A percentile compares a stretch with the other conserved stretches of the same genome.
Evolutionary conservation across 2,888 invertebrate species (phyloP).

Genomic region (Nomada lathburiana): DNA sequence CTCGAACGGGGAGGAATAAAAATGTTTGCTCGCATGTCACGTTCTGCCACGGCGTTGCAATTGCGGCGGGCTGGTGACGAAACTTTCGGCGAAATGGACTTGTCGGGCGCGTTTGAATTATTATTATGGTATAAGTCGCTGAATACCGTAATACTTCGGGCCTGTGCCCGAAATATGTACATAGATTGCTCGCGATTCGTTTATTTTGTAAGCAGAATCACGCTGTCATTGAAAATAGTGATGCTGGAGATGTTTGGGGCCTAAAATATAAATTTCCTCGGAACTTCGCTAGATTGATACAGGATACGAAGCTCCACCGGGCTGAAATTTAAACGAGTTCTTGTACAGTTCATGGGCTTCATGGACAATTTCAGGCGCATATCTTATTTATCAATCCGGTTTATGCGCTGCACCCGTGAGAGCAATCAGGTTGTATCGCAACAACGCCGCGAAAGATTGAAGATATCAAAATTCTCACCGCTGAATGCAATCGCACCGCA

Average conservation of each 20-base stretch:
- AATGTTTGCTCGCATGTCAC: background rate
- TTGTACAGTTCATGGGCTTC: too few species aligned
- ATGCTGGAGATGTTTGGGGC: too few species aligned
- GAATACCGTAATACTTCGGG: too few species aligned
- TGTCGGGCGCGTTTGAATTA: conserved; percentile 19
- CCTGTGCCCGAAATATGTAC: too few species aligned
- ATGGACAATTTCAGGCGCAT: too few species aligned
- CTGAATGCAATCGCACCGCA: background rate
- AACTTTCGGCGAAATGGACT: conserved; percentile 14
- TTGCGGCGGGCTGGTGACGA: conserved; percentile 24
- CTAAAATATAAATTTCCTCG: too few species aligned
- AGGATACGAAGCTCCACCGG: background rate
- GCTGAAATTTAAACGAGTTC: background rate
- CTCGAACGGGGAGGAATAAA: background rate
- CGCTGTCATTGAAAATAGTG: too few species aligned
- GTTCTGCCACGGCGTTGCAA: conserved; percentile 5
- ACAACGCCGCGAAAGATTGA: background rate
- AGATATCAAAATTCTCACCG: too few species aligned
- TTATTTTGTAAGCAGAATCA: too few species aligned
- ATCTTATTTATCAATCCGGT: too few species aligned
- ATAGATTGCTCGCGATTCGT: too few species aligned
- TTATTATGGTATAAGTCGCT: conserved; percentile 7
- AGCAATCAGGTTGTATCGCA: background rate
- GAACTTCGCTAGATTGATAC: too few species aligned
- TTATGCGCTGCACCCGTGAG: background rate